A percentile compares a stretch with the other conserved stretches of the same genome.
Evolutionary conservation across 2,797 vertebrate species (phyloP).

Genomic region (Gymnothorax reevesii): DNA sequence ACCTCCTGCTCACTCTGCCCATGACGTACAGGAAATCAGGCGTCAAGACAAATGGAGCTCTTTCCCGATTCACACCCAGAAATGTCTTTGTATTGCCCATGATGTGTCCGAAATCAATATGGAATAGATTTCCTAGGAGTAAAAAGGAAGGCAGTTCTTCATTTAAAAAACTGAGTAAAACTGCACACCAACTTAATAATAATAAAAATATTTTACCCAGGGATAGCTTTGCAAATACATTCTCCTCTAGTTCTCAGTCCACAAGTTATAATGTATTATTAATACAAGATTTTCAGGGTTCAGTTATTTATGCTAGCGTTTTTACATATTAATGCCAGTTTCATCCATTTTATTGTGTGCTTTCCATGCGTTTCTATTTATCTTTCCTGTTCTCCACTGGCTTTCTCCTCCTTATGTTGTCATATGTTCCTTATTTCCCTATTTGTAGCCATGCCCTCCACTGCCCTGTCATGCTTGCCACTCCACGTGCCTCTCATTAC

Average conservation of each 20-base stretch:
- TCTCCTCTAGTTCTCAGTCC: background rate
- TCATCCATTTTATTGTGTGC: no score
- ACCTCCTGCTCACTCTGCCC: slow-evolving; percentile 64
- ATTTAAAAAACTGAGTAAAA: background rate
- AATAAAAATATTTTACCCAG: background rate
- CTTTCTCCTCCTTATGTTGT: no score
- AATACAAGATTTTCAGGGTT: no score
- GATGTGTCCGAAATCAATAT: slow-evolving; percentile 82
- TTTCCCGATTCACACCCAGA: slow-evolving; percentile 71
- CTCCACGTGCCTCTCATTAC: no score
- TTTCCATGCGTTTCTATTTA: no score
- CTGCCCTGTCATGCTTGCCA: no score
- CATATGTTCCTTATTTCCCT: no score
- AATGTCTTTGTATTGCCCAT: slow-evolving; percentile 76
- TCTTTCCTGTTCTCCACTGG: no score
- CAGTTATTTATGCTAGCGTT: no score
- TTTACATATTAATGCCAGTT: no score
- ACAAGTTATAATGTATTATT: background rate
- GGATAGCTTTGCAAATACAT: background rate
- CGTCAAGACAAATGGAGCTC: slow-evolving; percentile 78
- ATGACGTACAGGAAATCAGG: slow-evolving; percentile 79
- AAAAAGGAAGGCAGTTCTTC: background rate
- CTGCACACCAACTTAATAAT: background rate
- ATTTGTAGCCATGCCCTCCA: no score
- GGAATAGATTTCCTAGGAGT: slow-evolving; percentile 74